phyloP scores from a whole-genome alignment of 53 echinoderm and acorn worm genomes.

The Luidia sarsii region DNA sequence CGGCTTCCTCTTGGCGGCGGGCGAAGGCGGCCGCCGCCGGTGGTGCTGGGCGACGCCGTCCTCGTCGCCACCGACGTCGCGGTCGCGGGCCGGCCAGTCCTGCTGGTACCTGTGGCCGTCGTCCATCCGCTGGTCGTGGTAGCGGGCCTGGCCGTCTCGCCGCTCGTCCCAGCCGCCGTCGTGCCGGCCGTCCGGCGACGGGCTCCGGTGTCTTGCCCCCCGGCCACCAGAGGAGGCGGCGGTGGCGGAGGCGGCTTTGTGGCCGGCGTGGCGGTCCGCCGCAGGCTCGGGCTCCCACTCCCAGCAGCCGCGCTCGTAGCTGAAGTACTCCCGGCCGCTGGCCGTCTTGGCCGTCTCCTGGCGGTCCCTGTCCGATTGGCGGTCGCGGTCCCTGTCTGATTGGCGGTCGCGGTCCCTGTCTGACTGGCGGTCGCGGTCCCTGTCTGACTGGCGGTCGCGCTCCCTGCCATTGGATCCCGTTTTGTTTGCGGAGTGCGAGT shows the following conservation, averaged over 20 bases:
- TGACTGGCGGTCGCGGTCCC: neutral
- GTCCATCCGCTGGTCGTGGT: too few species aligned
- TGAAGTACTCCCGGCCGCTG: conserved; percentile 35
- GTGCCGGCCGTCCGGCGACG: neutral
- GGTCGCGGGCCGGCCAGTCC: neutral
- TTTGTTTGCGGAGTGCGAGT: neutral
- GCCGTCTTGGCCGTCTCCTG: conserved; percentile 2
- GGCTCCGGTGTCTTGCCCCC: neutral
- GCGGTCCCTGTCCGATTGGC: neutral
- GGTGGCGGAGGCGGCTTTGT: too few species aligned
- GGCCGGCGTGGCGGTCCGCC: too few species aligned
- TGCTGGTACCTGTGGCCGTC: neutral
- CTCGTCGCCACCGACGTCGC: neutral
- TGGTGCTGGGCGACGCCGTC: neutral
- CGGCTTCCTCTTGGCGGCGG: neutral
- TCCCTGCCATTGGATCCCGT: conserved; percentile 38
- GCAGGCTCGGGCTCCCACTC: conserved; percentile 10
- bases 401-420: neutral
- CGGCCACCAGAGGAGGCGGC: too few species aligned
- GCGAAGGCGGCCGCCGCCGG: conserved; percentile 21
- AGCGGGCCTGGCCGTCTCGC: neutral
- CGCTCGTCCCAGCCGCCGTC: too few species aligned
- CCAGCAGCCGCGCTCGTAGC: conserved; percentile 34
- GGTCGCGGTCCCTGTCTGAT: conserved; percentile 25
- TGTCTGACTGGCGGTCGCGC: conserved; percentile 4